A percentile compares a stretch with the other conserved stretches of the same genome.
phyloP scores from a whole-genome alignment of 2,113 vertebrate species.

The Puntigrus tetrazona region DNA sequence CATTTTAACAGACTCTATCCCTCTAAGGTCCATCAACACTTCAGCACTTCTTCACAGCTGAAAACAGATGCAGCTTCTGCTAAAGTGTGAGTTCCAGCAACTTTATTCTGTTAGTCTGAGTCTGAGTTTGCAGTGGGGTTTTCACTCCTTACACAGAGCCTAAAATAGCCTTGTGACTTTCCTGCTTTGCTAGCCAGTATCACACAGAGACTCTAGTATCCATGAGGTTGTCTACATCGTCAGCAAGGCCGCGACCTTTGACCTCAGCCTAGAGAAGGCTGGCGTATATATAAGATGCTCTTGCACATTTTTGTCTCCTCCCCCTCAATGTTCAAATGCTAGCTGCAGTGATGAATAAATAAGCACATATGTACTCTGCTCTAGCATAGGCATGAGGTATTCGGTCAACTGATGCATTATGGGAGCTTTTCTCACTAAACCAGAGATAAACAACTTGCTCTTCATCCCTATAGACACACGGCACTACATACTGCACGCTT shows the following conservation, averaged over 20 bases:
- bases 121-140: slow-evolving; percentile 18
- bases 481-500: slow-evolving; percentile 44
- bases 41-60: slow-evolving; percentile 38
- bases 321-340: slow-evolving; percentile 8
- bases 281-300: slow-evolving; percentile 63
- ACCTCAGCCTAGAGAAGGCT: slow-evolving; percentile 65
- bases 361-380: not conserved
- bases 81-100: slow-evolving; percentile 17
- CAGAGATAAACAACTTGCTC: slow-evolving; percentile 14
- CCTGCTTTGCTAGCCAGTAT: slow-evolving; percentile 7
- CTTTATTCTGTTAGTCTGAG: slow-evolving; percentile 28
- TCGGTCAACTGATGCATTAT: not conserved
- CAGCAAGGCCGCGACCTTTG: slow-evolving; percentile 65
- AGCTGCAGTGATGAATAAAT: not conserved
- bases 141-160: not conserved
- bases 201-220: slow-evolving; percentile 63
- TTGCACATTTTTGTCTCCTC: slow-evolving; percentile 54
- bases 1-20: slow-evolving; percentile 16
- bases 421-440: not conserved
- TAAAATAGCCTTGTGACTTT: slow-evolving; percentile 3
- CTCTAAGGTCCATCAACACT: slow-evolving; percentile 30
- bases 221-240: slow-evolving; percentile 55
- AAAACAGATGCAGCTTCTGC: slow-evolving; percentile 25
- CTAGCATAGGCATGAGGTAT: slow-evolving; percentile 6
- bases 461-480: not conserved